Percentiles rank a stretch among this genome's conserved stretches.
These are phyloP conservation scores for Zoanthus sansibaricus DNA, from an alignment of 92 coral and sea anemone species.

Conservation along the genomic window DNA sequence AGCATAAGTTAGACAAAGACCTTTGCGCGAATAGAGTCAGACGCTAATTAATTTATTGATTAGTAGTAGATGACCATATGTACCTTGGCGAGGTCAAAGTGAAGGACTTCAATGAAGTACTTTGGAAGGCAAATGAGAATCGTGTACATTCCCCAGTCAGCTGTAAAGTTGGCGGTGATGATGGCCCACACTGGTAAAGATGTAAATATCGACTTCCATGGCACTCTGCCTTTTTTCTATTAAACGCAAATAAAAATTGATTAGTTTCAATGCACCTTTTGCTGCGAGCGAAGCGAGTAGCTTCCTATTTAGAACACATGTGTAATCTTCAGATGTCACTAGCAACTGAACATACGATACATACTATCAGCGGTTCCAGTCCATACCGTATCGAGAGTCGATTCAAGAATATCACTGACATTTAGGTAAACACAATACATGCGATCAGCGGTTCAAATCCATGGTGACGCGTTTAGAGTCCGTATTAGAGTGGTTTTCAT, in stretches of 20 bases:
- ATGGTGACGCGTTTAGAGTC: too few species aligned
- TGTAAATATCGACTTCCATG: conserved; percentile 89
- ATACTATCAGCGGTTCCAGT: too few species aligned
- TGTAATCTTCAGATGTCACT: conserved; percentile 1
- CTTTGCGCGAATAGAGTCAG: too few species aligned
- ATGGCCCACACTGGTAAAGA: conserved; percentile 98
- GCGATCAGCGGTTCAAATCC: too few species aligned
- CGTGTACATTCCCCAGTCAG: conserved; percentile 99
- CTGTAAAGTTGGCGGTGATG: conserved; percentile 95
- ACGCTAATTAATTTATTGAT: too few species aligned
- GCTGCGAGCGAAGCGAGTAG: too few species aligned
- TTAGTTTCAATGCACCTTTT: not conserved
- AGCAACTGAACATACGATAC: too few species aligned
- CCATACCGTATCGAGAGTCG: too few species aligned
- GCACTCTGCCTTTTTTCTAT: conserved; percentile 72
- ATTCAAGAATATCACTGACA: too few species aligned
- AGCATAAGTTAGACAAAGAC: too few species aligned
- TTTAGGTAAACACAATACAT: too few species aligned
- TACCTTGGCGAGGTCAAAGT: conserved; percentile 99
- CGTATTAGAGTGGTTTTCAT: too few species aligned
- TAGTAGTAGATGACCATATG: not conserved
- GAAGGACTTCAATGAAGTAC: conserved; percentile 94
- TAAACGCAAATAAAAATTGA: not conserved
- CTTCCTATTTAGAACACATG: not conserved
- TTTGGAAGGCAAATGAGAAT: conserved; percentile 96